These are phyloP conservation scores for Perizoma flavofasciatum DNA, from an alignment of 2,888 invertebrate genomes.

Conservation along the genomic window DNA sequence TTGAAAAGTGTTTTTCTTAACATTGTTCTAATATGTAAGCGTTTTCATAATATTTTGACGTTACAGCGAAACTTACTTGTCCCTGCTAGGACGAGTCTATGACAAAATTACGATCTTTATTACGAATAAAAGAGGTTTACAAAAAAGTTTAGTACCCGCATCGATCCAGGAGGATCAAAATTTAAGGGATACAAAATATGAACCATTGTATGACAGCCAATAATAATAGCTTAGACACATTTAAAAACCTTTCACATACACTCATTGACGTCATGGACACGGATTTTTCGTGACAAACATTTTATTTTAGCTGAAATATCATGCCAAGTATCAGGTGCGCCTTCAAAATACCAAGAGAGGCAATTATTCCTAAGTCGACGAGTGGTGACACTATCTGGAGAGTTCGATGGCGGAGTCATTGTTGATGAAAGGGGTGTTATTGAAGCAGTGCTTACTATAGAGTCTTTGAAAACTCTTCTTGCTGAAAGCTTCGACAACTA, in stretches of 20 bases:
- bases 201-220: too few species aligned
- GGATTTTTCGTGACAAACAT: not conserved
- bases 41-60: not conserved
- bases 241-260: too few species aligned
- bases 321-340: slow-evolving; percentile 27
- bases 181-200: too few species aligned
- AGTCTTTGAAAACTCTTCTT: slow-evolving; percentile 69
- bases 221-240: too few species aligned
- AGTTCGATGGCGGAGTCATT: slow-evolving; percentile 84
- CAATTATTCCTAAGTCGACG: slow-evolving; percentile 67
- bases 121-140: not conserved
- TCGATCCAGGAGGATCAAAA: too few species aligned
- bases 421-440: slow-evolving; percentile 84
- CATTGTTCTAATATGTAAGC: slow-evolving; percentile 34
- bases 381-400: slow-evolving; percentile 78
- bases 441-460: slow-evolving; percentile 73
- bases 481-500: slow-evolving; percentile 45
- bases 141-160: not conserved
- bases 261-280: too few species aligned
- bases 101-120: too few species aligned
- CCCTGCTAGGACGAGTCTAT: too few species aligned
- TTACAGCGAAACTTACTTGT: too few species aligned
- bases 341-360: slow-evolving; percentile 39
- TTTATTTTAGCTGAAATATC: slow-evolving; percentile 27
- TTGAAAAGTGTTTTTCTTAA: slow-evolving; percentile 41